Percentiles rank a stretch among this genome's conserved stretches.
phyloP scores from a whole-genome alignment of 23 tunicate genomes.

The Halocynthia aurantium region DNA sequence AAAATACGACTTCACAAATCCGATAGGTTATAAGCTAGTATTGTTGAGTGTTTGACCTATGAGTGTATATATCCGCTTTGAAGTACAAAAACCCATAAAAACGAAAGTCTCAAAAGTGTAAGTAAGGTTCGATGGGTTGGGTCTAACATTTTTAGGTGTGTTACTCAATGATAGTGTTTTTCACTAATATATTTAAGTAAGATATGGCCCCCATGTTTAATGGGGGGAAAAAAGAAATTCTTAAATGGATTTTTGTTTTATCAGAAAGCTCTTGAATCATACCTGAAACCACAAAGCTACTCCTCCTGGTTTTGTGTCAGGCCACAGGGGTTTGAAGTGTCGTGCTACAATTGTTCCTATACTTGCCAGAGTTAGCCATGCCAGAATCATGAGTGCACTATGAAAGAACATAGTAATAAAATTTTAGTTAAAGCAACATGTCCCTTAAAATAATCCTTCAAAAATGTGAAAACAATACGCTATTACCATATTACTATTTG shows the following conservation, averaged over 20 bases:
- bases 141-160: no score
- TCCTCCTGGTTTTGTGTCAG: constrained; percentile 9
- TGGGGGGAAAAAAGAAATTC: no score
- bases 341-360: constrained; percentile 62
- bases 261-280: neutral
- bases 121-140: no score
- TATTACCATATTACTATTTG: neutral
- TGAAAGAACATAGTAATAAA: neutral
- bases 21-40: neutral
- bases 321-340: constrained; percentile 77
- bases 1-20: neutral
- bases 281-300: constrained; percentile 86
- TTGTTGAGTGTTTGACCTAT: no score
- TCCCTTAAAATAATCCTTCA: neutral
- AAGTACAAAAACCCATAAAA: no score
- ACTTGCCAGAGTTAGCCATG: constrained; percentile 71
- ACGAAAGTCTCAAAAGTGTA: no score
- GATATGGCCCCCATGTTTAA: no score
- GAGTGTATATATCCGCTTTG: no score
- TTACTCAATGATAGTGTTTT: no score
- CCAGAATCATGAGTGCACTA: constrained; percentile 66
- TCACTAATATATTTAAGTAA: no score
- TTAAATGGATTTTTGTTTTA: no score
- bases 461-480: neutral
- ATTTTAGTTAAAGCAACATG: neutral